Percentiles rank a stretch among this genome's conserved stretches.
These are phyloP conservation scores for Cacoxenus indagator DNA, from an alignment of 2,888 invertebrate species.

Conservation along the genomic window DNA sequence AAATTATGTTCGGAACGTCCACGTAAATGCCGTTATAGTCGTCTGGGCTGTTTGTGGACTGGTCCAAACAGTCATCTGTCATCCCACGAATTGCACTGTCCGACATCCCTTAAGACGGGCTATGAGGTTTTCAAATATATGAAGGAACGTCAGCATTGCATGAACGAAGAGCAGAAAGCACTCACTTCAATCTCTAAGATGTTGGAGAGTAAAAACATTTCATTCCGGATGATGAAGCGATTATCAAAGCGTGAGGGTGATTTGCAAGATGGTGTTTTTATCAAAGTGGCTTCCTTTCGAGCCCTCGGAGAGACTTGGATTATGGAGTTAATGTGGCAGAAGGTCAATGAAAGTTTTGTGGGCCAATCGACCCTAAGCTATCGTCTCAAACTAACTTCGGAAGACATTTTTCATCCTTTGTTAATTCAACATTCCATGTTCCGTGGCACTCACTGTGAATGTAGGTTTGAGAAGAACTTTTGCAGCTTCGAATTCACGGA, in stretches of 20 bases:
- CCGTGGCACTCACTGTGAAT: constrained; percentile 28
- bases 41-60: constrained; percentile 39
- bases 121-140: constrained; percentile 22
- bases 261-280: too few relatives aligned
- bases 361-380: not conserved
- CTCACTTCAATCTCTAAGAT: constrained; percentile 25
- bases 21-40: constrained; percentile 30
- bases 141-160: not conserved
- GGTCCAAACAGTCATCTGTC: not conserved
- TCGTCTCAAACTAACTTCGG: not conserved
- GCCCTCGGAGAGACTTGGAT: constrained; percentile 30
- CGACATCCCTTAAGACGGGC: constrained; percentile 22
- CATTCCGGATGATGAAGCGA: too few relatives aligned
- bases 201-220: too few relatives aligned
- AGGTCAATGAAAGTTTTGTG: not conserved
- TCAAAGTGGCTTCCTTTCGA: too few relatives aligned
- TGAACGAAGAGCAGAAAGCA: not conserved
- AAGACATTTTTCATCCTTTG: not conserved
- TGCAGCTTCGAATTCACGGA: constrained; percentile 28
- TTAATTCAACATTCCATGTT: constrained; percentile 31
- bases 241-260: too few relatives aligned
- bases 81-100: constrained; percentile 24
- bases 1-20: constrained; percentile 8
- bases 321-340: constrained; percentile 29
- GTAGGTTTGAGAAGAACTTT: constrained; percentile 35